phyloP scores from a whole-genome alignment of 92 coral and sea anemone genomes.

The Siderastrea siderea region DNA sequence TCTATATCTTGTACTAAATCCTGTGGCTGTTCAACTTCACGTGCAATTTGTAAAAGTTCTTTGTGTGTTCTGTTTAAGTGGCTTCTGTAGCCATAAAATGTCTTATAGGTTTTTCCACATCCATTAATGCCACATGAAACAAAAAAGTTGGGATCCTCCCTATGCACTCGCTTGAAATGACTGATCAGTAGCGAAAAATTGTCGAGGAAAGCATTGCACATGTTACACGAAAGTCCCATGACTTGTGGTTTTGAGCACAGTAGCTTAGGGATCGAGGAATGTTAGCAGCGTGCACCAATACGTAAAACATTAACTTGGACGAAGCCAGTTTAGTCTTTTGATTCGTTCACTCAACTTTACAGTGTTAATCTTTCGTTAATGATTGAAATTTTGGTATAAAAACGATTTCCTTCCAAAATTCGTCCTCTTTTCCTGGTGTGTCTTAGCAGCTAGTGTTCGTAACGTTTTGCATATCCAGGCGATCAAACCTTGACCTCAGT shows the following conservation, averaged over 20 bases:
- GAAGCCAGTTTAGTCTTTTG: background rate
- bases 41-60: conserved; percentile 26
- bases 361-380: no score
- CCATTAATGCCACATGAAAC: conserved; percentile 51
- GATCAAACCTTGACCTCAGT: conserved; percentile 20
- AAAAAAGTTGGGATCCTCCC: conserved; percentile 41
- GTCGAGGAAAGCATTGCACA: conserved; percentile 58
- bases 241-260: conserved; percentile 2
- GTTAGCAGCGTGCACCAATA: background rate
- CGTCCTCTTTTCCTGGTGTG: conserved; percentile 21
- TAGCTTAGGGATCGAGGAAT: background rate
- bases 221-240: conserved; percentile 57
- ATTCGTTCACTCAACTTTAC: no score
- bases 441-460: background rate
- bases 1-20: conserved; percentile 22
- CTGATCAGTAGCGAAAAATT: conserved; percentile 46
- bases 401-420: conserved; percentile 28
- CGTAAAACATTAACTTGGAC: background rate
- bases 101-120: conserved; percentile 53
- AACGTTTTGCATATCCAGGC: background rate
- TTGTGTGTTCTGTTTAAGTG: conserved; percentile 31
- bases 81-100: conserved; percentile 55
- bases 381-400: conserved; percentile 8
- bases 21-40: conserved; percentile 26
- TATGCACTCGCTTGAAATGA: conserved; percentile 45